Evolutionary conservation across 2,113 vertebrate species (phyloP).

Genomic region (Cyphomyrus discorhynchus): DNA sequence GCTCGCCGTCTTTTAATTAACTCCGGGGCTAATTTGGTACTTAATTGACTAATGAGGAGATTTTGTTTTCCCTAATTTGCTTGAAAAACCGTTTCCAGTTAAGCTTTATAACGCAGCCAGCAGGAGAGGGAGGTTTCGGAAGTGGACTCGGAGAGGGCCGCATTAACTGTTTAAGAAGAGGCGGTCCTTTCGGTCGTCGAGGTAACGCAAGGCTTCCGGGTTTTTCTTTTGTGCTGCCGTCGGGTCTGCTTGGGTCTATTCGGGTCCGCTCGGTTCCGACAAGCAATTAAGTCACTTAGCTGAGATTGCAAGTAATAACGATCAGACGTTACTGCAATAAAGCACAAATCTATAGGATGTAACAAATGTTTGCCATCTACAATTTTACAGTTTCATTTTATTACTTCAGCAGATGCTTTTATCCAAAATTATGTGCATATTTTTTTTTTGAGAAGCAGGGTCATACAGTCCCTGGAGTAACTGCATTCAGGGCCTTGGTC

Average conservation of each 20-base stretch:
- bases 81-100: conserved; percentile 60
- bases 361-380: background rate
- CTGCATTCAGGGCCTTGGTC: background rate
- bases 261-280: background rate
- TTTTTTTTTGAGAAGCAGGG: background rate
- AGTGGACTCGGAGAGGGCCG: conserved; percentile 35
- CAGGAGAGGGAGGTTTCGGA: conserved; percentile 15
- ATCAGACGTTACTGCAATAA: background rate
- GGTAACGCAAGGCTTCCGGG: conserved; percentile 43
- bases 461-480: background rate
- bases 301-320: background rate
- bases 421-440: background rate
- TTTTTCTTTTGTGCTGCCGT: conserved; percentile 19
- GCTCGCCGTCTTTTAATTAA: conserved; percentile 71
- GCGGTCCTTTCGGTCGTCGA: conserved; percentile 49
- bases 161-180: conserved; percentile 49
- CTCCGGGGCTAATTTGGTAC: conserved; percentile 66
- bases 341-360: background rate
- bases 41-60: conserved; percentile 72
- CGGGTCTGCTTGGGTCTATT: background rate
- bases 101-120: conserved; percentile 55
- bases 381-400: background rate
- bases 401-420: background rate
- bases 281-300: background rate
- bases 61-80: conserved; percentile 74